phyloP scores from a whole-genome alignment of 2,888 invertebrate species.

The Sicus ferrugineus region DNA sequence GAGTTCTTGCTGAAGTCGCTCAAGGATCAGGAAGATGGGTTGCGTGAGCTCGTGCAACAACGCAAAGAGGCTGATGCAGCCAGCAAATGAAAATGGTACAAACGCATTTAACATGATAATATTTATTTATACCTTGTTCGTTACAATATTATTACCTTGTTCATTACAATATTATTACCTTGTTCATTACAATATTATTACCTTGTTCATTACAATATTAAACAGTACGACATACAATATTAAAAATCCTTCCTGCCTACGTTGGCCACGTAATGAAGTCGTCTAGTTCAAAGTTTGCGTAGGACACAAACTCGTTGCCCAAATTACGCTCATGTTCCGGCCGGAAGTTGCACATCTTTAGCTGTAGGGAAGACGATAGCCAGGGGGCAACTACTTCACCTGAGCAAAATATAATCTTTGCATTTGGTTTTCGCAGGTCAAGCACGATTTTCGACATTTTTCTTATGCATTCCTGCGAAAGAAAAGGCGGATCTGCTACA shows the following conservation, averaged over 20 bases:
- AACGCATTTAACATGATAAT: constrained; percentile 3
- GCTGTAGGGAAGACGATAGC: constrained; percentile 70
- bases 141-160: too few relatives aligned
- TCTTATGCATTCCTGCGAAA: constrained; percentile 89
- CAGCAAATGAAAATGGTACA: not conserved
- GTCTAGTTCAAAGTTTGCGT: constrained; percentile 84
- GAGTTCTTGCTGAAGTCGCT: constrained; percentile 76
- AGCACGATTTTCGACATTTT: constrained; percentile 83
- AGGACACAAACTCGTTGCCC: constrained; percentile 92
- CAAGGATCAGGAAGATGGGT: constrained; percentile 82
- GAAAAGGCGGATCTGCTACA: constrained; percentile 93
- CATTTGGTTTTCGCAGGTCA: constrained; percentile 69
- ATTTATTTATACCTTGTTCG: constrained; percentile 5
- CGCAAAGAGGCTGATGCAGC: constrained; percentile 67
- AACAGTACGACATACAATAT: constrained; percentile 10
- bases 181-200: too few relatives aligned
- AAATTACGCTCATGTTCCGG: constrained; percentile 89
- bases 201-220: too few relatives aligned
- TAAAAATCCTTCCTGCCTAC: constrained; percentile 34
- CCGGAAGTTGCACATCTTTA: constrained; percentile 74
- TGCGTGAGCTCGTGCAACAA: constrained; percentile 80
- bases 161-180: too few relatives aligned
- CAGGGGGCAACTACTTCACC: constrained; percentile 81
- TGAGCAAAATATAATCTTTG: constrained; percentile 74
- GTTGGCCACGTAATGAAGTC: constrained; percentile 43